Conservation (phyloP, 2,113 vertebrate species). For the Phylloscopus whistleri region DNA sequence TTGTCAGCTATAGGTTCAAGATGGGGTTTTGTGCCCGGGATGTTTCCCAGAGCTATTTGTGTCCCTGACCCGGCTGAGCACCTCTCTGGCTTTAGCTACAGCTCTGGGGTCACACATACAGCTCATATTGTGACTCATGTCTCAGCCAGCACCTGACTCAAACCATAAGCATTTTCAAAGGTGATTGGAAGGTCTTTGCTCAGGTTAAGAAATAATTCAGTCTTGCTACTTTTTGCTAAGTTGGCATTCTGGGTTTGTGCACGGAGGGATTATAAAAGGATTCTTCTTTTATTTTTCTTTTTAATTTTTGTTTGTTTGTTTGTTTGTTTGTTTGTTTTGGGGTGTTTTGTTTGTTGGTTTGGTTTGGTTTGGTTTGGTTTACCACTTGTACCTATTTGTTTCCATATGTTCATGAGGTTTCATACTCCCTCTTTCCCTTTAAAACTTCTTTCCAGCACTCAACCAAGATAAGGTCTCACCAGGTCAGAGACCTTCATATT, state of each 20-base stretch:
- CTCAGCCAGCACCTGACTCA: neutral
- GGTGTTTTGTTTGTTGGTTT: too few relatives aligned
- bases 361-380: neutral
- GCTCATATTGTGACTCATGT: neutral
- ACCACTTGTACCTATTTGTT: neutral
- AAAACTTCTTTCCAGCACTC: neutral
- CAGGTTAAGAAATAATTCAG: neutral
- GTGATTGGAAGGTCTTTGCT: neutral
- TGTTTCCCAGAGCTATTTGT: neutral
- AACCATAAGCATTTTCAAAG: neutral
- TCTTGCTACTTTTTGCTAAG: neutral
- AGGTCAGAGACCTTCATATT: neutral
- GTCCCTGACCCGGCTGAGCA: neutral
- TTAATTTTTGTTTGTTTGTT: too few relatives aligned
- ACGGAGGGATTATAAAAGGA: fast-evolving
- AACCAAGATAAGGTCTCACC: neutral
- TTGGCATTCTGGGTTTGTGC: neutral
- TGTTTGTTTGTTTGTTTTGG: too few relatives aligned
- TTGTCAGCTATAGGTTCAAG: neutral
- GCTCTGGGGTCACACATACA: neutral
- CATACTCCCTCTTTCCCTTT: neutral
- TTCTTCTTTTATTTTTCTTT: neutral
- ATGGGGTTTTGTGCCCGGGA: neutral
- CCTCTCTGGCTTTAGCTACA: neutral
- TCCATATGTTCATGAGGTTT: neutral